Evolutionary conservation across 2,113 vertebrate genomes (phyloP), one percentile per base, ranked within the genome.

Genomic region (Gymnarchus niloticus): DNA sequence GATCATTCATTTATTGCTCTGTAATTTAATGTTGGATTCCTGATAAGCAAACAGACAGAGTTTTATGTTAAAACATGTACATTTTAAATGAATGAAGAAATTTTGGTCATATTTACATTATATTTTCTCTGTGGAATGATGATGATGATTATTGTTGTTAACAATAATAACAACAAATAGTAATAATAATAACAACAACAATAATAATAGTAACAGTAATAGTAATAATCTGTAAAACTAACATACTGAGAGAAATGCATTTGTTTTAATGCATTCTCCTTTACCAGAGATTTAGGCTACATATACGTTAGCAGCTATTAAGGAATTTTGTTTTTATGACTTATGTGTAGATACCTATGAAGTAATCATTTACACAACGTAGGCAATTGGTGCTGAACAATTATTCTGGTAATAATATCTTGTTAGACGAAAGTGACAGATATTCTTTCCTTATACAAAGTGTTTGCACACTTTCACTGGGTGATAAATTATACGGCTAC

Each of bases 381-480:
- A 54, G 49, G 12, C 80, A 81, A 80, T 80, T 80, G 76, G 25
- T 81, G 80, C 25, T 33, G 48, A 28, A 28, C n/a, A 52, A 81
- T 49, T 33, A 52, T 81, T 81, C 52, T 33, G 48, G 23, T 54
- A 81, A 54, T 54, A 51, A 81, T 51, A n/a, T 9, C 28, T 10
- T 81, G n/a, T 52, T 23, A 81, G 80, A 52, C 49, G n/a, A 28
- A 8, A 3, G 21, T 49, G 46, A 80, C 21, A 80, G 76, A 46
- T 48, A 46, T 80, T 80, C 41, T 21, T 81, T 52, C 49, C 23
- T 49, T 81, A 54, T 81, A 81, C 25, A 33, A 81, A 54, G n/a
- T 81, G 80, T 81, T n/a, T 28, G 49, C 52, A 28, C 80, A 81
- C 44, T 81, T n/a, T 81, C 49, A 28, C 48, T 54, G 23, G 76